Evolutionary conservation across 64 coral and sea anemone species (phyloP).

Genomic region (Trachythela sp.): DNA sequence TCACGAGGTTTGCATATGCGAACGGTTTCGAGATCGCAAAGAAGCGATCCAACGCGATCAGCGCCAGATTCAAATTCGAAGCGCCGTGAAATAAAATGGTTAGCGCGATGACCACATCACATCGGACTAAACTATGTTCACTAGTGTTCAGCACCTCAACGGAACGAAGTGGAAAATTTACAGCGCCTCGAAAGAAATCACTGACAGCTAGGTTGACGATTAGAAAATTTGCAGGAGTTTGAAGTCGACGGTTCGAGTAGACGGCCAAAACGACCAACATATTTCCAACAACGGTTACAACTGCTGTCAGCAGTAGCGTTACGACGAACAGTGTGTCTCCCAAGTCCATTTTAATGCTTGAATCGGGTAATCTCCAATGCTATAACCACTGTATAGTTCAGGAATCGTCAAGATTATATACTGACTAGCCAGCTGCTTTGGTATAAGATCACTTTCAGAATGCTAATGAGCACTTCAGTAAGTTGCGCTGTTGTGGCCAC

Average conservation of each 20-base stretch:
- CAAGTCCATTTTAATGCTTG: not conserved
- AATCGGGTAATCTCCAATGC: no score
- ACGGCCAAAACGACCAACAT: not conserved
- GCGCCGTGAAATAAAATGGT: not conserved
- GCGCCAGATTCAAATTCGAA: not conserved
- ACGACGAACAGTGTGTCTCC: not conserved
- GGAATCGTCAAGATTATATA: no score
- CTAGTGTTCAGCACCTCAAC: not conserved
- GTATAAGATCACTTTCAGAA: no score
- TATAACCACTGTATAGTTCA: no score
- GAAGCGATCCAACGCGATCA: constrained; percentile 12
- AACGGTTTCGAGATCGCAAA: not conserved
- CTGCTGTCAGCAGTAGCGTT: not conserved
- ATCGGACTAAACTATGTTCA: not conserved
- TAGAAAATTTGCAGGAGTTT: not conserved
- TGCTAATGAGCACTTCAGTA: no score
- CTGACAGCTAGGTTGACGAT: not conserved
- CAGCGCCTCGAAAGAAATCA: not conserved
- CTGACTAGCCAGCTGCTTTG: no score
- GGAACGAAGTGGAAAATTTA: not conserved
- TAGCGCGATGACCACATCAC: not conserved
- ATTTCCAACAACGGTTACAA: not conserved
- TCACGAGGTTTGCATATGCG: not conserved
- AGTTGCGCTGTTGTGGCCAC: no score
- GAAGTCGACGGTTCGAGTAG: not conserved